Percentiles rank a stretch among this genome's conserved stretches.
These are phyloP conservation scores for Dryadula phaetusa DNA, from an alignment of 2,888 invertebrate species.

Conservation along the genomic window DNA sequence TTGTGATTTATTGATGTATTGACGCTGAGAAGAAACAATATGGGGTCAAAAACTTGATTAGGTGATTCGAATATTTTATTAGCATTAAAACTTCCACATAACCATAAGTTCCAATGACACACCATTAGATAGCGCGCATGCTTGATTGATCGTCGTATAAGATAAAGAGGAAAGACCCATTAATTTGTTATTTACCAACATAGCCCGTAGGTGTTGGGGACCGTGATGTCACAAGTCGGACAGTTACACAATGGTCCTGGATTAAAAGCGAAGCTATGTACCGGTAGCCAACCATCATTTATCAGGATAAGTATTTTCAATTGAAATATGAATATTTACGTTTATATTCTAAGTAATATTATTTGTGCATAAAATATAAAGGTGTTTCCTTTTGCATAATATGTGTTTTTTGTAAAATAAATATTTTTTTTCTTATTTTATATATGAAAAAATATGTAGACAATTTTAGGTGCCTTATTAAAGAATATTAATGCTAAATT, in stretches of 20 bases:
- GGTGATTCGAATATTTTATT: slow-evolving; percentile 42
- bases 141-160: slow-evolving; percentile 68
- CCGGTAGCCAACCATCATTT: slow-evolving; percentile 79
- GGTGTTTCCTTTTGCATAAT: background rate
- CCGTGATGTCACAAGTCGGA: slow-evolving; percentile 76
- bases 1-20: slow-evolving; percentile 31
- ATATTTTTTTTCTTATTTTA: too few species aligned
- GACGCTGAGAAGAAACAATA: slow-evolving; percentile 33
- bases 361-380: background rate
- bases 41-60: slow-evolving; percentile 32
- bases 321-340: slow-evolving; percentile 38
- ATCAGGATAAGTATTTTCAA: slow-evolving; percentile 70
- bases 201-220: slow-evolving; percentile 63
- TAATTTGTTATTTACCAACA: slow-evolving; percentile 76
- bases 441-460: background rate
- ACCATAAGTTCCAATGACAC: slow-evolving; percentile 50
- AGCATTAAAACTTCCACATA: slow-evolving; percentile 48
- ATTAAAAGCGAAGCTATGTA: slow-evolving; percentile 83
- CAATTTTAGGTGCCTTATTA: background rate
- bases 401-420: background rate
- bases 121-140: slow-evolving; percentile 60
- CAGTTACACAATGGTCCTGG: slow-evolving; percentile 76
- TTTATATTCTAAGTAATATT: slow-evolving; percentile 26
- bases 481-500: too few species aligned
- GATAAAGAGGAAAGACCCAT: slow-evolving; percentile 70